Base-by-base conservation (phyloP, 2,113 vertebrate species). In the Onychorhynchus coronatus region DNA sequence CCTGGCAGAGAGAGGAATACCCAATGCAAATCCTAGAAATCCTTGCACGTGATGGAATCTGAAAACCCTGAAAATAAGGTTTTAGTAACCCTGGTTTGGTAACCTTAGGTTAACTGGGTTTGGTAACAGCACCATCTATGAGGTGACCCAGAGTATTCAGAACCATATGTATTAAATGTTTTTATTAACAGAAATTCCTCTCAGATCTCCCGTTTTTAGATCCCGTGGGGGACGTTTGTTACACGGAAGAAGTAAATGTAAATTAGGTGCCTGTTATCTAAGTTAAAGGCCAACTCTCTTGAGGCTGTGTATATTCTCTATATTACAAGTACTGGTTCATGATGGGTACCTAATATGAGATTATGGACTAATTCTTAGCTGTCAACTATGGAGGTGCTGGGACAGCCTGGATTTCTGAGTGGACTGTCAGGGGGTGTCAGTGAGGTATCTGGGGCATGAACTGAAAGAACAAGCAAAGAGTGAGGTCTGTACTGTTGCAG, bases 301-400 rank as follows among this genome's bases (percentile, higher is more conserved):
- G n/a, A 49, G 39, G 39, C 14, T 55, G 13, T 28, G 15, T 44
- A 33, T 5, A 35, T 14, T 5, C 3, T 83, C 46, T 44, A 0
- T 18, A 8, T 80, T 67, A 17, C 13, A 67, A 20, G 30, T 8
- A 14, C 8, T 25, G 12, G 11, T 59, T 66, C 10, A 3, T 28
- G 74, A 6, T 24, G 1, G 1, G 1, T 12, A 25, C 9, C 15
- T n/a, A 8, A 25, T 1, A 58, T 50, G 55, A 35, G 28, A 15
- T 55, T 33, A 12, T 58, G 63, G n/a, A 10, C 21, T n/a, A 46
- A 59, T 28, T 88, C 75, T 77, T 17, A 21, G 14, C 59, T 73
- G 33, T n/a, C 9, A 42, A 1, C 14, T 61, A 1, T 10, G 12
- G 56, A 41, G 55, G 14, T 58, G 53, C 61, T 91, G 81, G 74